A percentile compares a stretch with the other conserved stretches of the same genome.
phyloP scores from a whole-genome alignment of 2,797 vertebrate genomes.

The Distichodus sexfasciatus region DNA sequence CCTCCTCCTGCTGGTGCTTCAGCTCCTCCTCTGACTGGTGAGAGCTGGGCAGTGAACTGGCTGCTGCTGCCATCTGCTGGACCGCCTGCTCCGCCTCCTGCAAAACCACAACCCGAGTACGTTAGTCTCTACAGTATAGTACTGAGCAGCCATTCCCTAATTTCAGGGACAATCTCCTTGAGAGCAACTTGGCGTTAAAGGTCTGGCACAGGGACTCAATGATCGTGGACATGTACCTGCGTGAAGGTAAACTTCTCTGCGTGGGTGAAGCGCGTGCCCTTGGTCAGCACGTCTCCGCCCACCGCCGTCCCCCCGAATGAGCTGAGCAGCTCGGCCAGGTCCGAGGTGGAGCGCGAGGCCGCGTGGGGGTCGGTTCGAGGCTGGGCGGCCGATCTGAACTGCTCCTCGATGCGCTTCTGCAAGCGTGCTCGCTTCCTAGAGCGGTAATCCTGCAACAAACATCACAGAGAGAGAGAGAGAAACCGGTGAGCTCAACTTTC shows the following conservation, averaged over 20 bases:
- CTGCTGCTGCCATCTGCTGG: slow-evolving; percentile 55
- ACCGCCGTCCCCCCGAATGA: slow-evolving; percentile 65
- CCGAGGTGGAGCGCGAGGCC: slow-evolving; percentile 59
- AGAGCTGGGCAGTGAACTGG: slow-evolving; percentile 57
- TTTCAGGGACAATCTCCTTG: not conserved
- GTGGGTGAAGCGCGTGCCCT: slow-evolving; percentile 87
- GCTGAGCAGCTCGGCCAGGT: slow-evolving; percentile 79
- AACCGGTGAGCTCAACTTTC: too few relatives aligned
- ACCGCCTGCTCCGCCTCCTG: slow-evolving; percentile 69
- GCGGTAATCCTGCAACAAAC: slow-evolving; percentile 77
- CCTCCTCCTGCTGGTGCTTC: slow-evolving; percentile 73
- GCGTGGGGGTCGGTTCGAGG: slow-evolving; percentile 58
- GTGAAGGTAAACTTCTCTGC: slow-evolving; percentile 85
- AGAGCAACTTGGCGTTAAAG: too few relatives aligned
- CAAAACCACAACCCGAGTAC: not conserved
- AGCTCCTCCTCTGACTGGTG: slow-evolving; percentile 69
- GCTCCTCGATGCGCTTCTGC: slow-evolving; percentile 80
- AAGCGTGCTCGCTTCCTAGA: slow-evolving; percentile 73
- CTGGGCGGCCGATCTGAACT: slow-evolving; percentile 71
- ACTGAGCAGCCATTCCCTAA: not conserved
- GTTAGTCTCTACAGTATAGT: too few relatives aligned
- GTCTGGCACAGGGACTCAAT: not conserved
- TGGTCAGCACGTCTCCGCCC: slow-evolving; percentile 64
- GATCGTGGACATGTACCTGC: slow-evolving; percentile 63
- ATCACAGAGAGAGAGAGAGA: not conserved